Conservation (phyloP, 2,888 invertebrate genomes). For the Empis livida region DNA sequence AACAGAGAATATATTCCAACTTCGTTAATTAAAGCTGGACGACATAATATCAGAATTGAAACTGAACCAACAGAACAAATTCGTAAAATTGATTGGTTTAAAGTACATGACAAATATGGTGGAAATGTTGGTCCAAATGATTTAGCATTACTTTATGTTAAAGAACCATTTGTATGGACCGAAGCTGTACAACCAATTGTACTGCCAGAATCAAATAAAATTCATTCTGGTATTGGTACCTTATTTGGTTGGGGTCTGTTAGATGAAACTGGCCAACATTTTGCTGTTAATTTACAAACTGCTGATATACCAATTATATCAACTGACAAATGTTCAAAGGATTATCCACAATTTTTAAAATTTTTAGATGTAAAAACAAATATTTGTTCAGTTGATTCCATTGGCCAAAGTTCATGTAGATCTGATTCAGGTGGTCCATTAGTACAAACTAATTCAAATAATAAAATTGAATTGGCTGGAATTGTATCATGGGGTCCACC, state of each 20-base stretch:
- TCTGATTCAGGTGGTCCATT: slow-evolving; percentile 8
- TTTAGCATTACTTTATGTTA: slow-evolving; percentile 3
- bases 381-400: slow-evolving; percentile 4
- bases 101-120: slow-evolving; percentile 4
- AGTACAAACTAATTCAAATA: neutral
- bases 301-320: slow-evolving; percentile 7
- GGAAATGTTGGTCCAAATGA: slow-evolving; percentile 3
- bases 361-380: neutral
- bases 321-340: neutral
- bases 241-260: slow-evolving; percentile 7
- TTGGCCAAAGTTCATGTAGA: slow-evolving; percentile 1
- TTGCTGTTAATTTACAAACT: slow-evolving; percentile 6
- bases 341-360: neutral
- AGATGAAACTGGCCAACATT: neutral
- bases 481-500: slow-evolving; percentile 32
- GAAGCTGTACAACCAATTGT: slow-evolving; percentile 4
- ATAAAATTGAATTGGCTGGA: slow-evolving; percentile 19
- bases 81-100: slow-evolving; percentile 3
- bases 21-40: slow-evolving; percentile 3
- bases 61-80: slow-evolving; percentile 1
- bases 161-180: slow-evolving; percentile 5
- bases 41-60: neutral
- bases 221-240: neutral
- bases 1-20: neutral
- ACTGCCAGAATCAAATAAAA: slow-evolving; percentile 1